Evolutionary conservation across 2,888 invertebrate species (phyloP).

Genomic region (Spisula subtruncata): DNA sequence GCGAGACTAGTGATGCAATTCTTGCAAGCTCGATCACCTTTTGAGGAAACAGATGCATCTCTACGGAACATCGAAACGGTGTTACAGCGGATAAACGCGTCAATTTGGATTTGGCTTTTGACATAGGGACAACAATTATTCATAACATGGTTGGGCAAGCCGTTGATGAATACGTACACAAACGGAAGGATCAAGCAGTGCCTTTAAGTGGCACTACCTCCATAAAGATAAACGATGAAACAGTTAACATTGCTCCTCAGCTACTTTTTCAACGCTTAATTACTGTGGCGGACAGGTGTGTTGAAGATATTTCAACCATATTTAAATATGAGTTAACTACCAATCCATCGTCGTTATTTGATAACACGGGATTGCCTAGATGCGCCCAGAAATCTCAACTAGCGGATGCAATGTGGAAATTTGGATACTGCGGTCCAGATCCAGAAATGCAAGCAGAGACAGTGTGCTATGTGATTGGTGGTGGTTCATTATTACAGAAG

Average conservation of each 20-base stretch:
- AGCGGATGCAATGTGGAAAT: conserved; percentile 69
- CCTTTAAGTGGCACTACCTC: neutral
- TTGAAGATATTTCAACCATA: conserved; percentile 46
- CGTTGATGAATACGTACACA: conserved; percentile 13
- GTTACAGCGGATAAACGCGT: conserved; percentile 65
- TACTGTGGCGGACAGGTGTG: conserved; percentile 60
- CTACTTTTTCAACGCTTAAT: conserved; percentile 72
- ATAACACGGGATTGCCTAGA: conserved; percentile 59
- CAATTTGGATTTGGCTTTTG: conserved; percentile 70
- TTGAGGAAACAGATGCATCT: conserved; percentile 48
- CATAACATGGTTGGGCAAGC: conserved; percentile 21
- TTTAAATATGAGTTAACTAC: conserved; percentile 73
- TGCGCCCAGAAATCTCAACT: conserved; percentile 69
- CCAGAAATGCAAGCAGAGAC: neutral
- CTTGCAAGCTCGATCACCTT: conserved; percentile 69
- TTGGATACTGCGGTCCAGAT: conserved; percentile 39
- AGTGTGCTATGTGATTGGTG: conserved; percentile 65
- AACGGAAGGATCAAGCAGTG: conserved; percentile 36
- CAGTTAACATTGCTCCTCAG: conserved; percentile 55
- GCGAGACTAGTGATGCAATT: conserved; percentile 49
- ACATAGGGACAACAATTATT: conserved; percentile 34
- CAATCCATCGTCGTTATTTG: conserved; percentile 73
- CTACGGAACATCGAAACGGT: conserved; percentile 74
- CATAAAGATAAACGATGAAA: conserved; percentile 16
- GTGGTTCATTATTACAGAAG: conserved; percentile 68